phyloP scores from a whole-genome alignment of 2,113 vertebrate species.

The Plotosus lineatus region DNA sequence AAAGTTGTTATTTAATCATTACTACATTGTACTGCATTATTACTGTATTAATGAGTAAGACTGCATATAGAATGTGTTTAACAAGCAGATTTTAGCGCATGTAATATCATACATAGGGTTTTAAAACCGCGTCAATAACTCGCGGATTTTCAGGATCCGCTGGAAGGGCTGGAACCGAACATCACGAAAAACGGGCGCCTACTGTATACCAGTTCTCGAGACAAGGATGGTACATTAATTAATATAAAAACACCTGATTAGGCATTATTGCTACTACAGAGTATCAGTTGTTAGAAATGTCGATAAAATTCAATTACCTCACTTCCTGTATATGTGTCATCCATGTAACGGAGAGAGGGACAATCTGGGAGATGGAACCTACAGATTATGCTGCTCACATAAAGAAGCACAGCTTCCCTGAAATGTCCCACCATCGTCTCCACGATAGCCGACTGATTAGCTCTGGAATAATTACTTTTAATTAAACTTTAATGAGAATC shows the following conservation, averaged over 20 bases:
- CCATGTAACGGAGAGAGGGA: not conserved
- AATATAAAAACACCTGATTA: not conserved
- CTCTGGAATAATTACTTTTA: constrained; percentile 12
- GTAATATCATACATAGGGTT: too few relatives aligned
- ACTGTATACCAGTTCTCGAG: not conserved
- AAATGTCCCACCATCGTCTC: constrained; percentile 2
- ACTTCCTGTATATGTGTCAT: not conserved
- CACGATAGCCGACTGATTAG: constrained; percentile 7
- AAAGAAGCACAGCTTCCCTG: not conserved
- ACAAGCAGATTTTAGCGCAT: too few relatives aligned
- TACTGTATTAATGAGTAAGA: too few relatives aligned
- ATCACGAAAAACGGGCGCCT: too few relatives aligned
- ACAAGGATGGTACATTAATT: not conserved
- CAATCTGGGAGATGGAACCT: too few relatives aligned
- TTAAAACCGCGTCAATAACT: too few relatives aligned
- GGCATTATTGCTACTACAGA: not conserved
- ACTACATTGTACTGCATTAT: too few relatives aligned
- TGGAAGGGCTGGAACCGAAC: too few relatives aligned
- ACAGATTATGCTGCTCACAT: too few relatives aligned
- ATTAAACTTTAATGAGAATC: constrained; percentile 30
- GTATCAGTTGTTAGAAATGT: not conserved
- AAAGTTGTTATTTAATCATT: too few relatives aligned
- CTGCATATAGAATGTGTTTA: too few relatives aligned
- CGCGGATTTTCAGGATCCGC: too few relatives aligned
- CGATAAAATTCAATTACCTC: not conserved